Base-by-base conservation (phyloP, 2,888 invertebrate genomes). In the Oscheius myriophilus region DNA sequence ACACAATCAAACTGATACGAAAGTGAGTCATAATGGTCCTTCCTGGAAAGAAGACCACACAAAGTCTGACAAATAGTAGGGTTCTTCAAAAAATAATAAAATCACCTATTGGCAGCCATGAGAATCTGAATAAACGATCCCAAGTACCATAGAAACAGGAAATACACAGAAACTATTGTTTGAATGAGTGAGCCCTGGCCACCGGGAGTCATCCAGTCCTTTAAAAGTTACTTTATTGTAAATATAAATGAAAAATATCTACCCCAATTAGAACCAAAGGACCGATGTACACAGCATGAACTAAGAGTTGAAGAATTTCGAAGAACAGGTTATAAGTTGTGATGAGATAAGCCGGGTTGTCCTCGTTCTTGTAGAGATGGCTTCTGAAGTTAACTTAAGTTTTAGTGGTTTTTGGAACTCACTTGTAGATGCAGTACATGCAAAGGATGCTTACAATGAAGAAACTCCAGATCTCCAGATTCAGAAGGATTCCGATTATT, bases 261-360 rank as follows among this genome's bases (percentile, higher is more conserved):
- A 55, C 67, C 2, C 67, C 67, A 1, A 58, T 1, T 14, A 67
- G 43, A 9, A 67, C 57, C 4, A 57, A 23, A 12, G 67, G 67
- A 33, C 67, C 67, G n/a, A 67, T 18, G 26, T 67, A 67, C 12
- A 67, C 14, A 39, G 45, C 49, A 21, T 67, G 67, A 1, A 57
- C n/a, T 2, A 58, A 9, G 12, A 67, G 67, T 41, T 67, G 67
- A 12, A 18, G 18, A 18, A 57, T 41, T 49, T 67, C 67, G 4
- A 45, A 57, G n/a, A 67, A 21, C 1, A 67, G 39, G n/a, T 67
- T 67, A 11, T 58, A 46, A 21, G 51, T 43, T 12, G 67, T 58
- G 16, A 67, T 67, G 1, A 66, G 18, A 23, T 57, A 66, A 42
- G 45, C 58, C 7, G 67, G 67, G 39, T 67, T 67, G 23, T 67